These are phyloP conservation scores for Dermochelys coriacea DNA, from an alignment of 2,797 vertebrate genomes.

Conservation along the genomic window DNA sequence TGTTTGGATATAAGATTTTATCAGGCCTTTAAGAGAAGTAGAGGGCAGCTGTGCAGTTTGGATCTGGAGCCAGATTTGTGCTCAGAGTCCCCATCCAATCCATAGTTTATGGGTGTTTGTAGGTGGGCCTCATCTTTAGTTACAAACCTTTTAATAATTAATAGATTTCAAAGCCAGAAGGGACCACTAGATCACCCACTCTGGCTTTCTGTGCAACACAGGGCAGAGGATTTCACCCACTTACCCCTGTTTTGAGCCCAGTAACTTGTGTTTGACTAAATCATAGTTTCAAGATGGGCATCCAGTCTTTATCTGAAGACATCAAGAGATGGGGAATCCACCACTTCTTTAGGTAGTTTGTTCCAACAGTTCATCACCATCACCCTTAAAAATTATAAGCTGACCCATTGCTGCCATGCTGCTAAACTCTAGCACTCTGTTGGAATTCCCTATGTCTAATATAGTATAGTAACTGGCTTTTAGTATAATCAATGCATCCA, in stretches of 20 bases:
- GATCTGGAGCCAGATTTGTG: neutral
- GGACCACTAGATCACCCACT: neutral
- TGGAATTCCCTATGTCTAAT: neutral
- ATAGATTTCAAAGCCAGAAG: neutral
- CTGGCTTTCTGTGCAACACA: neutral
- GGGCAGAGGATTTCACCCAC: neutral
- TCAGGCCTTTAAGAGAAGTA: neutral
- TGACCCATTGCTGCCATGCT: neutral
- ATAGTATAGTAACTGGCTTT: neutral
- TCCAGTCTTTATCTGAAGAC: neutral
- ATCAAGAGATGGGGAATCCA: neutral
- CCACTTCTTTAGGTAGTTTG: neutral
- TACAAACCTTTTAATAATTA: neutral
- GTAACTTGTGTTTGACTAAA: neutral
- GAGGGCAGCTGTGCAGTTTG: neutral
- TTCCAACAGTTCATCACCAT: neutral
- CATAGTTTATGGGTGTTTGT: neutral
- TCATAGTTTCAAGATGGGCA: neutral
- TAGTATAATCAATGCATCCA: neutral
- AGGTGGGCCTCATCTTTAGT: neutral
- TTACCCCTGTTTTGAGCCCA: neutral
- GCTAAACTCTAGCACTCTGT: neutral
- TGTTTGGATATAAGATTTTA: neutral
- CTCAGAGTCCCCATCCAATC: neutral
- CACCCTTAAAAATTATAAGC: neutral